Conservation (phyloP, 2,113 vertebrate species). For the Accipiter virgatus region DNA sequence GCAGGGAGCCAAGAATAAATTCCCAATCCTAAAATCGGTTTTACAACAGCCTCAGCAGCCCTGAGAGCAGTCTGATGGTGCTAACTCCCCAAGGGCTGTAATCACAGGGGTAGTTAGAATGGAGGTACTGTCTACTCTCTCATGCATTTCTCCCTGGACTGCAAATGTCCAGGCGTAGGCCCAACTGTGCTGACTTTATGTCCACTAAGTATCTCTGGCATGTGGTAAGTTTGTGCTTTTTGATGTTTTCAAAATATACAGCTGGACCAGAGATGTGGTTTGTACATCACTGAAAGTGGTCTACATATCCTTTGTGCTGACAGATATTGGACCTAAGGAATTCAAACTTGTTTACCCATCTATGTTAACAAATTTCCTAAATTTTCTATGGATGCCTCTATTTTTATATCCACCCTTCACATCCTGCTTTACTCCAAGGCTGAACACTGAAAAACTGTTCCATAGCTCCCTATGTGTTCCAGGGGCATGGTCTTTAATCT, state of each 20-base stretch:
- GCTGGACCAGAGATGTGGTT: background rate
- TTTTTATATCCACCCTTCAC: background rate
- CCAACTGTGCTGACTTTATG: background rate
- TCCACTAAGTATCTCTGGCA: background rate
- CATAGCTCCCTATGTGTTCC: background rate
- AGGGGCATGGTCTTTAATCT: background rate
- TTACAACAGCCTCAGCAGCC: background rate
- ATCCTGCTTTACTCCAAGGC: background rate
- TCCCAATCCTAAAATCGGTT: background rate
- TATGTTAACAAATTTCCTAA: background rate
- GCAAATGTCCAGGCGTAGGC: background rate
- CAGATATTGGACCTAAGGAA: background rate
- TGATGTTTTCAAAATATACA: background rate
- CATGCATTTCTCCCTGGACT: background rate
- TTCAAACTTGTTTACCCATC: background rate
- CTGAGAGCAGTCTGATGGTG: background rate
- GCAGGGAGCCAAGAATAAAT: background rate
- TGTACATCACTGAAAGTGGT: background rate
- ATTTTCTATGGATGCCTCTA: background rate
- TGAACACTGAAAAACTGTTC: background rate
- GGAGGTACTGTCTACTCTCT: background rate
- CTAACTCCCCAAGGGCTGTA: background rate
- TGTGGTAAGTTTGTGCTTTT: background rate
- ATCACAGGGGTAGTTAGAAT: background rate
- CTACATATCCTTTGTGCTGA: background rate